Evolutionary conservation across 2,113 vertebrate genomes (phyloP).

Genomic region (Asarcornis scutulata): DNA sequence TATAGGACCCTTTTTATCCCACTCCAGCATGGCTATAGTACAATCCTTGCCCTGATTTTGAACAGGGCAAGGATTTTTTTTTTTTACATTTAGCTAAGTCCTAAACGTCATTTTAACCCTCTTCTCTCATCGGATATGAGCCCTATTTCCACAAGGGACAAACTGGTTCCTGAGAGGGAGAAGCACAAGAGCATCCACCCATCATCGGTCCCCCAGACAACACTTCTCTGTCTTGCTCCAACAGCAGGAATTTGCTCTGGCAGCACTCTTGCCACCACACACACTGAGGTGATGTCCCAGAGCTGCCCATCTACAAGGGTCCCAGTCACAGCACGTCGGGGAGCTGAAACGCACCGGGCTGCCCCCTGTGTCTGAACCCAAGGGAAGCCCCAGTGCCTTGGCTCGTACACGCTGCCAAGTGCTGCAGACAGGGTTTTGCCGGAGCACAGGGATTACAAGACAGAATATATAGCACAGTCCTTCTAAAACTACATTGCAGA

Average conservation of each 20-base stretch:
- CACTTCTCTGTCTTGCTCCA: fast-evolving
- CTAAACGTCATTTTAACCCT: neutral
- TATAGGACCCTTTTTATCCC: neutral
- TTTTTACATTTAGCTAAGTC: neutral
- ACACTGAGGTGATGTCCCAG: fast-evolving
- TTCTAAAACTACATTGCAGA: neutral
- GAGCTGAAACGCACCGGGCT: neutral
- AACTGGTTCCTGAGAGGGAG: neutral
- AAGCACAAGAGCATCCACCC: neutral
- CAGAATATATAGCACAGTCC: neutral
- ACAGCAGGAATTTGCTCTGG: neutral
- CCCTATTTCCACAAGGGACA: neutral
- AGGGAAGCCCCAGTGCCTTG: neutral
- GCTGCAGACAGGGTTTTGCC: neutral
- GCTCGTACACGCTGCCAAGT: neutral
- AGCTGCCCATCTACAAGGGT: neutral
- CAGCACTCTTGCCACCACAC: neutral
- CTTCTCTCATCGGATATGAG: neutral
- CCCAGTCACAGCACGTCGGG: neutral
- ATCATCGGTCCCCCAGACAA: neutral
- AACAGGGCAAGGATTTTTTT: neutral
- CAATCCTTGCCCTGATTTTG: neutral
- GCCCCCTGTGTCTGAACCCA: neutral
- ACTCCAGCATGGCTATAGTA: neutral
- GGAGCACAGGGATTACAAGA: neutral